Percentiles rank a stretch among this genome's conserved stretches.
Evolutionary conservation across 1,140 invertebrate species (phyloP).

Genomic region (Bombus consobrinus): DNA sequence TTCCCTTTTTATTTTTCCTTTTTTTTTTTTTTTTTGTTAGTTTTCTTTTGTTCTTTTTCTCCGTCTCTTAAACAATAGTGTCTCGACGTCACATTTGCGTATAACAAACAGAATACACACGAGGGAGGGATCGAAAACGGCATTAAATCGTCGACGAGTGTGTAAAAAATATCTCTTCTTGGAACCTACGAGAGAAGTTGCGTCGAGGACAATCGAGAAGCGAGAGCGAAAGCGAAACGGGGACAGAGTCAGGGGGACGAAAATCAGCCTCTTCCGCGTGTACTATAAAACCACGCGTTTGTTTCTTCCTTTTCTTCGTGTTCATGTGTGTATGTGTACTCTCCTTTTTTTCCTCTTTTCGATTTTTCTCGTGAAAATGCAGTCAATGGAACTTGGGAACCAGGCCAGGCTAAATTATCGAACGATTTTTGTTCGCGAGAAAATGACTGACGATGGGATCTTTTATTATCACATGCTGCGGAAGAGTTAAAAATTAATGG

Average conservation of each 20-base stretch:
- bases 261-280: slow-evolving; percentile 37
- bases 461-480: too few species aligned
- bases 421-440: not conserved
- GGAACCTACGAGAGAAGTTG: slow-evolving; percentile 17
- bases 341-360: not conserved
- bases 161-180: slow-evolving; percentile 68
- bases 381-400: slow-evolving; percentile 27
- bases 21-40: slow-evolving; percentile 26
- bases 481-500: too few species aligned
- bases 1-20: slow-evolving; percentile 10
- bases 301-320: not conserved
- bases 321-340: not conserved
- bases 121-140: slow-evolving; percentile 58
- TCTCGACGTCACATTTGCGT: not conserved
- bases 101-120: slow-evolving; percentile 64
- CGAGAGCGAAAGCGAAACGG: slow-evolving; percentile 22
- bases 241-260: slow-evolving; percentile 27
- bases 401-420: slow-evolving; percentile 29
- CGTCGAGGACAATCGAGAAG: slow-evolving; percentile 14
- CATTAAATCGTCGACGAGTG: slow-evolving; percentile 44
- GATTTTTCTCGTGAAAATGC: slow-evolving; percentile 22
- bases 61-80: not conserved
- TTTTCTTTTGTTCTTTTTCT: not conserved
- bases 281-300: slow-evolving; percentile 18
- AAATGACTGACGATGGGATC: not conserved